Percentiles rank a stretch among this genome's conserved stretches.
Evolutionary conservation across 2,888 invertebrate genomes (phyloP).

Genomic region (Deilephila elpenor): DNA sequence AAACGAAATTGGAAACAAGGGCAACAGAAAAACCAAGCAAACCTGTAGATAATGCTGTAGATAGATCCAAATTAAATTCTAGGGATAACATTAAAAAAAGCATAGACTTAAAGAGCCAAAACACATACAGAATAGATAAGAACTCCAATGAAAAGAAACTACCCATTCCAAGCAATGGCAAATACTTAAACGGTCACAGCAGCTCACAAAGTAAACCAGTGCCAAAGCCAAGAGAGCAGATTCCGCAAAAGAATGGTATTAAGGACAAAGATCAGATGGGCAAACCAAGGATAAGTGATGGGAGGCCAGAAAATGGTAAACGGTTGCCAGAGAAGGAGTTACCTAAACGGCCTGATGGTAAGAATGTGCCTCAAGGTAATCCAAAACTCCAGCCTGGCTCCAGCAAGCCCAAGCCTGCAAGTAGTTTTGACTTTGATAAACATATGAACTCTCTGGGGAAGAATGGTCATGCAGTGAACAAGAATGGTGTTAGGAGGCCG

Average conservation of each 20-base stretch:
- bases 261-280: slow-evolving; percentile 56
- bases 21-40: slow-evolving; percentile 55
- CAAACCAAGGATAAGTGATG: slow-evolving; percentile 52
- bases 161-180: slow-evolving; percentile 53
- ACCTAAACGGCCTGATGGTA: slow-evolving; percentile 63
- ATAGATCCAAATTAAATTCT: slow-evolving; percentile 60
- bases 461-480: slow-evolving; percentile 42
- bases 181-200: slow-evolving; percentile 62
- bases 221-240: slow-evolving; percentile 63
- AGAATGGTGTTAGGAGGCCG: slow-evolving; percentile 45
- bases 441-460: slow-evolving; percentile 71
- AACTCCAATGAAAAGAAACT: slow-evolving; percentile 69
- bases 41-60: slow-evolving; percentile 55
- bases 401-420: slow-evolving; percentile 62
- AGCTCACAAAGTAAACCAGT: slow-evolving; percentile 62
- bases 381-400: slow-evolving; percentile 56
- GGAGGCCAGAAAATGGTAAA: slow-evolving; percentile 49
- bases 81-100: slow-evolving; percentile 67
- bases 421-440: slow-evolving; percentile 77
- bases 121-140: slow-evolving; percentile 81
- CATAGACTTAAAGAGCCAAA: slow-evolving; percentile 78
- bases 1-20: slow-evolving; percentile 64
- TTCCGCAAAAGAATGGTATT: slow-evolving; percentile 49
- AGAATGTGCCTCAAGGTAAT: slow-evolving; percentile 42
- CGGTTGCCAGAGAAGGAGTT: slow-evolving; percentile 53